phyloP scores from a whole-genome alignment of 1,140 invertebrate genomes.

The Brachionus rotundiformis region DNA sequence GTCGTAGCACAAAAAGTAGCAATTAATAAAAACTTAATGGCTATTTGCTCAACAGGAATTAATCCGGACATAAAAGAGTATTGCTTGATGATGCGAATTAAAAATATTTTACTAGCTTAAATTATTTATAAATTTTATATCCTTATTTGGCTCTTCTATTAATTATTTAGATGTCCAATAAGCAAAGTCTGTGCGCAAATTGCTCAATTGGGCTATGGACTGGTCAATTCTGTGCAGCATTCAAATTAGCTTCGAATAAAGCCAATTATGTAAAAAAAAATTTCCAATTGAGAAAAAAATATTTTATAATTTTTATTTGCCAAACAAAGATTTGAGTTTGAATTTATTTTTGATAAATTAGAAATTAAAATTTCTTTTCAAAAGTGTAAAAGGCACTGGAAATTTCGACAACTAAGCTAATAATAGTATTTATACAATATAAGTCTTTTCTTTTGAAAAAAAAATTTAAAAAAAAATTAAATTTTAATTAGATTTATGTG shows the following conservation, averaged over 20 bases:
- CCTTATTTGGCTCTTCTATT: not conserved
- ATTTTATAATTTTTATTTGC: not conserved
- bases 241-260: not conserved
- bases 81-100: not conserved
- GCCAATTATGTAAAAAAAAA: not conserved
- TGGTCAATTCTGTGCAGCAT: not conserved
- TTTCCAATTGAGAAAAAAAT: not conserved
- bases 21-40: not conserved
- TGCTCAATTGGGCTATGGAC: no score
- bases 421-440: no score
- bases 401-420: no score
- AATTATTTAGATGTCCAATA: not conserved
- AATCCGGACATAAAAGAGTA: not conserved
- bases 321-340: not conserved
- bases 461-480: no score
- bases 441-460: no score
- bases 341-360: not conserved
- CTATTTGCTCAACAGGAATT: constrained; percentile 1
- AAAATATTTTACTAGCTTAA: constrained; percentile 4
- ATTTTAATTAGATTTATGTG: not conserved
- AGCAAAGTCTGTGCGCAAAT: not conserved
- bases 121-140: not conserved
- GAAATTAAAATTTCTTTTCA: not conserved
- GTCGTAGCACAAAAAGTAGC: not conserved
- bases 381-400: no score